These are phyloP conservation scores for Ashinkailepas kermadecensis DNA, from an alignment of 2,888 invertebrate species.

Conservation along the genomic window DNA sequence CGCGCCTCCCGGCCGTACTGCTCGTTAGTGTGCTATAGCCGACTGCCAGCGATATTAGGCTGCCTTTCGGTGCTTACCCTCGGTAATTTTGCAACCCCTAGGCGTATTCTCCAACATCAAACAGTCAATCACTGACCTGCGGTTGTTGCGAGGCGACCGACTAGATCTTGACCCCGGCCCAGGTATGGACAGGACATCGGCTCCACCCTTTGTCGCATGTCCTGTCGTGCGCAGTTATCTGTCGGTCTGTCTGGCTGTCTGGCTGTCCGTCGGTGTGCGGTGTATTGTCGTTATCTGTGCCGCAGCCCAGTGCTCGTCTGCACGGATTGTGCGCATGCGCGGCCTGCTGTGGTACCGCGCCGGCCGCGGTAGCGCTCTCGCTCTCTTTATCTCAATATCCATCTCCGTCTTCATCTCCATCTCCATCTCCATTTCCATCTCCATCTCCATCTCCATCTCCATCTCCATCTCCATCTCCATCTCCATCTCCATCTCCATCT, in stretches of 20 bases:
- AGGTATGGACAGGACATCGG: neutral
- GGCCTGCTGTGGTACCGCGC: too few relatives aligned
- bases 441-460: too few relatives aligned
- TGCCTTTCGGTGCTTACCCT: neutral
- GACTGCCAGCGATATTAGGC: neutral
- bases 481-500: too few relatives aligned
- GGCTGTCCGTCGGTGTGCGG: neutral
- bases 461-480: too few relatives aligned
- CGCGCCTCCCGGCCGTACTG: too few relatives aligned
- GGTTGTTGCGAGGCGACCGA: neutral
- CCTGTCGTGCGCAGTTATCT: neutral
- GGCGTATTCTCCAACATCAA: constrained; percentile 17
- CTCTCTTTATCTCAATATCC: too few relatives aligned
- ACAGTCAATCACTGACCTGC: constrained; percentile 9
- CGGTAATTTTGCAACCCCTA: constrained; percentile 3
- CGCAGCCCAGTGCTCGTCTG: neutral
- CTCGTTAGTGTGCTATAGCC: too few relatives aligned
- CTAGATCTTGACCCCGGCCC: neutral
- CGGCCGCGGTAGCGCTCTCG: too few relatives aligned
- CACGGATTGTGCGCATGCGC: neutral
- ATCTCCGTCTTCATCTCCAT: too few relatives aligned
- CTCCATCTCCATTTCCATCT: too few relatives aligned
- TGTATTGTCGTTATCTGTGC: neutral
- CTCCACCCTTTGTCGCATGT: too few relatives aligned
- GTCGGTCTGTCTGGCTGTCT: constrained; percentile 14